Base-by-base conservation (phyloP, 2,888 invertebrate genomes). In the Cephus nigrinus region DNA sequence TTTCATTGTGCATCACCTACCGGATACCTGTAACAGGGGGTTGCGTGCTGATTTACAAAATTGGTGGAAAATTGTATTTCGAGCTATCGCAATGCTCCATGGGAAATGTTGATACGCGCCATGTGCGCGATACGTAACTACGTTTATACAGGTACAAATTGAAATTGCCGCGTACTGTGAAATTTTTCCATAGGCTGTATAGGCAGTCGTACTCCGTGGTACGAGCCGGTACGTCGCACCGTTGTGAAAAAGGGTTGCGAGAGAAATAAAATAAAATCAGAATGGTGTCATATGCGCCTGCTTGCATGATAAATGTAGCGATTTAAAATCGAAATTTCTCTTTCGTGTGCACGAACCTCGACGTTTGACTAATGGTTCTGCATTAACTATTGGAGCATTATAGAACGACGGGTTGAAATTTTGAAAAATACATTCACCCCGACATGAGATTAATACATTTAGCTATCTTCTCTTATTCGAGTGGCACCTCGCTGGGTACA, bases 261-360 rank as follows among this genome's bases (percentile, higher is more conserved):
- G 87, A 85, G 89, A 86, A 88, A 88, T 90, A 88, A 89, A 90
- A 90, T 90, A 89, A 90, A 90, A 90, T 90, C 88, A 91, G 89
- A 90, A 90, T 86, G 89, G 89, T 91, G 91, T 91, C 91, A 91
- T 87, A 90, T 86, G 90, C 89, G 91, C 90, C 91, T 91, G 91
- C 91, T 91, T 91, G 91, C 91, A 91, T 91, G 91, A 91, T 91
- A 91, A 91, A 91, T 91, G 91, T 91, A 90, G 90, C 90, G 91
- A 91, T 91, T 91, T 91, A 91, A 91, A 91, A 91, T 91, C 90
- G 91, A 80, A 89, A 91, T 89, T 91, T 91, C 90, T 90, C 91
- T 90, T 91, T 90, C 91, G 89, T 89, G 90, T 90, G 89, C 91
- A 89, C 87, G 87, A 86, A 83, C 83, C 86, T 85, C 86, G 90